A percentile compares a stretch with the other conserved stretches of the same genome.
Evolutionary conservation across 2,113 vertebrate genomes (phyloP).

Genomic region (Calonectris borealis): DNA sequence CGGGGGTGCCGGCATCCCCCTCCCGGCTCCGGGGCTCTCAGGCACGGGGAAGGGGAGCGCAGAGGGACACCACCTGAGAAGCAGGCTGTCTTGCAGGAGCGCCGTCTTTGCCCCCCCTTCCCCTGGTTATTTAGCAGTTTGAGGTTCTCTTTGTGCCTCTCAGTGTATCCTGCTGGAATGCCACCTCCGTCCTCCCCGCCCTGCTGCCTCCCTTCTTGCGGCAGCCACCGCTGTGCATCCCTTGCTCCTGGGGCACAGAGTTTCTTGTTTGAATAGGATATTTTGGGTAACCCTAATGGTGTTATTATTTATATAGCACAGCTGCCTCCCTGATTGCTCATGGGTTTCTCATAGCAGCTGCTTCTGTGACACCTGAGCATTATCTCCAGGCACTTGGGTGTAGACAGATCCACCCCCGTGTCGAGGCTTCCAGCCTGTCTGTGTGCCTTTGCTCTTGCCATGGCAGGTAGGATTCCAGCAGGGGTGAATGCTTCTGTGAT

Average conservation of each 20-base stretch:
- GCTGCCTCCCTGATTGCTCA: neutral
- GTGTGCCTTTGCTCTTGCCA: fast-evolving
- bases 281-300: neutral
- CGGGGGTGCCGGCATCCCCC: neutral
- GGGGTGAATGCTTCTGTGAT: fast-evolving
- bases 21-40: fast-evolving
- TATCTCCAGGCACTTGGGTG: neutral
- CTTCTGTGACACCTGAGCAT: neutral
- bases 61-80: fast-evolving
- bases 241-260: neutral
- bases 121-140: fast-evolving
- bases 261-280: fast-evolving
- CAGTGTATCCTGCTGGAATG: neutral
- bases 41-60: fast-evolving
- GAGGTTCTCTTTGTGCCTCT: neutral
- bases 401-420: fast-evolving
- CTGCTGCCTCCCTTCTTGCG: neutral
- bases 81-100: neutral
- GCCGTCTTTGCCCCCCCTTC: neutral
- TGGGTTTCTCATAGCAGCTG: neutral
- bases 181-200: neutral
- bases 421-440: neutral
- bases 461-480: neutral
- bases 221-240: neutral
- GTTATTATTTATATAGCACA: fast-evolving